A percentile compares a stretch with the other conserved stretches of the same genome.
Conservation (phyloP, 1,140 invertebrate species). For the Trypoxylus dichotomus region DNA sequence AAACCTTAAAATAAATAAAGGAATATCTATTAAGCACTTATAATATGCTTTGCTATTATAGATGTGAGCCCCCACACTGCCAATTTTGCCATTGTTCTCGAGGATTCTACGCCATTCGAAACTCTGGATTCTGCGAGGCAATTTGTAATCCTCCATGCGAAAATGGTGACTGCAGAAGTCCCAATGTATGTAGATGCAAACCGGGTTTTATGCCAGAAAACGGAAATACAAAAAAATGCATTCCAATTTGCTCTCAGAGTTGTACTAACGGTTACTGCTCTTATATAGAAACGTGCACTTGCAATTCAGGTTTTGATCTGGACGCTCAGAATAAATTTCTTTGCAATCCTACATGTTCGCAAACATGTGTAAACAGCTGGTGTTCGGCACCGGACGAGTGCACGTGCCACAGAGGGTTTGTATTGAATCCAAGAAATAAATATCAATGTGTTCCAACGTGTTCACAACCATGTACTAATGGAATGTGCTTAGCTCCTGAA, state of each 20-base stretch:
- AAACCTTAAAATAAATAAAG: too few relatives aligned
- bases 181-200: conserved; percentile 58
- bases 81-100: background rate
- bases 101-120: background rate
- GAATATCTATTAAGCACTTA: too few relatives aligned
- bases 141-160: conserved; percentile 54
- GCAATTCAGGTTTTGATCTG: conserved; percentile 63
- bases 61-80: too few relatives aligned
- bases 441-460: conserved; percentile 55
- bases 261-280: conserved; percentile 55
- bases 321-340: conserved; percentile 50
- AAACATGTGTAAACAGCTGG: conserved; percentile 46
- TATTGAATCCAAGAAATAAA: conserved; percentile 6
- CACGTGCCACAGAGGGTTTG: conserved; percentile 41
- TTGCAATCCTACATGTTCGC: conserved; percentile 34
- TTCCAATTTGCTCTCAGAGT: conserved; percentile 54
- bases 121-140: conserved; percentile 47
- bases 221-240: conserved; percentile 54
- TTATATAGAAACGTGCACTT: conserved; percentile 44
- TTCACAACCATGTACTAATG: conserved; percentile 36
- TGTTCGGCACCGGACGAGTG: conserved; percentile 36
- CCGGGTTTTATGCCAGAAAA: conserved; percentile 55
- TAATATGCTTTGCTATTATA: too few relatives aligned
- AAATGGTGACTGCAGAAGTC: conserved; percentile 56
- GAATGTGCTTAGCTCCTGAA: conserved; percentile 49